Percentiles rank a stretch among this genome's conserved stretches.
These are phyloP conservation scores for Pseudopleuronectes americanus DNA, from an alignment of 2,797 vertebrate species.

Conservation along the genomic window DNA sequence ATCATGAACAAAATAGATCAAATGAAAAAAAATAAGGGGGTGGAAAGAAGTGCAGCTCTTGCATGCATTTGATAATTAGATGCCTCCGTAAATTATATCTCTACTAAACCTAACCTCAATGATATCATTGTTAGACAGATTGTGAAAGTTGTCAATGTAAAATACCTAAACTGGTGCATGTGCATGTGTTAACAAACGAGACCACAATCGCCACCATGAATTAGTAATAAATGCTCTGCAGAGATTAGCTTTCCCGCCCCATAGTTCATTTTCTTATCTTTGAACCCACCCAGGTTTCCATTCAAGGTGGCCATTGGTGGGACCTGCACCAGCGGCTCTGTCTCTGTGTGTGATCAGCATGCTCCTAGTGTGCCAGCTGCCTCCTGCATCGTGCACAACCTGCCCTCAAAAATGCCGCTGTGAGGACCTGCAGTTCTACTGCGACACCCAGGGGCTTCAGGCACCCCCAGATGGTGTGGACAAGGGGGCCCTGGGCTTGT, in stretches of 20 bases:
- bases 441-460: slow-evolving; percentile 98
- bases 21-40: slow-evolving; percentile 17
- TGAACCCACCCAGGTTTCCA: slow-evolving; percentile 97
- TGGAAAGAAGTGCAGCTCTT: slow-evolving; percentile 17
- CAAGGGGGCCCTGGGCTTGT: slow-evolving; percentile 97
- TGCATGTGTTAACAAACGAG: slow-evolving; percentile 25
- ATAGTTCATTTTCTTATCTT: slow-evolving; percentile 85
- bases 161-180: slow-evolving; percentile 24
- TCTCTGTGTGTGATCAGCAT: slow-evolving; percentile 98
- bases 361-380: slow-evolving; percentile 97
- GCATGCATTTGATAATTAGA: slow-evolving; percentile 20
- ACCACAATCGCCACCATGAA: slow-evolving; percentile 61
- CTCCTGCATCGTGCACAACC: slow-evolving; percentile 96
- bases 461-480: slow-evolving; percentile 97
- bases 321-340: slow-evolving; percentile 97
- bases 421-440: slow-evolving; percentile 99
- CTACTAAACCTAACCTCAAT: slow-evolving; percentile 20
- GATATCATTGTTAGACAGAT: slow-evolving; percentile 7
- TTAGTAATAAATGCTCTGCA: slow-evolving; percentile 77
- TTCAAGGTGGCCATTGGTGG: slow-evolving; percentile 99
- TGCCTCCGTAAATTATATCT: slow-evolving; percentile 10
- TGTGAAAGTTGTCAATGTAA: slow-evolving; percentile 45
- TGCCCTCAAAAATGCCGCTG: slow-evolving; percentile 99
- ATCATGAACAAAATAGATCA: slow-evolving; percentile 12
- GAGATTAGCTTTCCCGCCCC: slow-evolving; percentile 80